These are phyloP conservation scores for Lasaia peninsularis DNA, from an alignment of 1,140 invertebrate genomes.

Conservation along the genomic window DNA sequence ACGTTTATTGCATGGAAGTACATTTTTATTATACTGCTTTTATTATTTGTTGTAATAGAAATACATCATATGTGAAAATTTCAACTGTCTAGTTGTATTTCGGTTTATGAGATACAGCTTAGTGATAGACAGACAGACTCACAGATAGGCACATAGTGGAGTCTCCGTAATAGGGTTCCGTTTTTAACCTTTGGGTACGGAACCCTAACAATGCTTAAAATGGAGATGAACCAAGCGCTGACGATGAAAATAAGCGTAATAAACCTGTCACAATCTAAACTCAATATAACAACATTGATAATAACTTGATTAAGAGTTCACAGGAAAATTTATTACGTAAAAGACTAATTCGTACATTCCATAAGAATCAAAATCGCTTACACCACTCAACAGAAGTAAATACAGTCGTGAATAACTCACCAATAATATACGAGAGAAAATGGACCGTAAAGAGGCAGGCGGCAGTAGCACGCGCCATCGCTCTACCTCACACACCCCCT, in stretches of 20 bases:
- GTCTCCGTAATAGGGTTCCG: no score
- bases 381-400: slow-evolving; percentile 16
- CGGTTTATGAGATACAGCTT: no score
- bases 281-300: background rate
- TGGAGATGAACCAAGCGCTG: no score
- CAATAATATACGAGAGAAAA: slow-evolving; percentile 67
- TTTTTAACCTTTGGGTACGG: no score
- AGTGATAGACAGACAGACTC: no score
- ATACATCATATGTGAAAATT: no score
- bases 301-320: background rate
- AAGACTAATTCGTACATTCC: slow-evolving; percentile 6
- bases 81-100: no score
- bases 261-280: background rate
- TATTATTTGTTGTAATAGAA: no score
- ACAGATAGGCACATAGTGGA: no score
- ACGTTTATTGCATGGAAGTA: no score
- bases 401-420: slow-evolving; percentile 43
- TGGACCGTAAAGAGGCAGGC: slow-evolving; percentile 63
- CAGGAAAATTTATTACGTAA: background rate
- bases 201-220: no score
- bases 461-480: slow-evolving; percentile 52
- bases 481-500: slow-evolving; percentile 32
- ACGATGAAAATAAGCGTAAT: background rate
- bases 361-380: slow-evolving; percentile 27
- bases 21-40: no score